Evolutionary conservation across 2,113 vertebrate genomes (phyloP), one percentile per base, ranked within the genome.

Genomic region (Alectura lathami): DNA sequence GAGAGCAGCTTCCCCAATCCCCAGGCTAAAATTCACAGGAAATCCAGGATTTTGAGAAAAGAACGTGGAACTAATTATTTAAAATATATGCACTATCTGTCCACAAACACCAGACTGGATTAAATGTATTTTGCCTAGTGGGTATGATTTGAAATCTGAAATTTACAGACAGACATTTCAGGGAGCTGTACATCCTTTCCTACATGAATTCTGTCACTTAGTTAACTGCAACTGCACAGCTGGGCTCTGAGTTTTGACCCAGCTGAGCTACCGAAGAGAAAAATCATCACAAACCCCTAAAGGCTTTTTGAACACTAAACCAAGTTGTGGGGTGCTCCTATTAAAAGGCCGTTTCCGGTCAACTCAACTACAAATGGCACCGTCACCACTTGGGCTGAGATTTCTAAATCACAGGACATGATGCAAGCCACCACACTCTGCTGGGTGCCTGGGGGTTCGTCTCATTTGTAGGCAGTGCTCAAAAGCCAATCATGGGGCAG

Each of bases 41-140:
- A 93, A 94, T 77, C 67, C 89, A 83, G 78, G 85, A 94, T 93
- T 96, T 96, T 60, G 64, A 87, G 62, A 82, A 79, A 91, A 66
- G 20, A 70, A 89, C 11, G 64, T 68, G 74, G 85, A 95, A 94
- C 87, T 88, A 88, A 85, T 89, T 95, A 89, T 89, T 95, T 95
- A 9, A 88, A 93, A 85, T 57, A 82, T 20, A 86, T 40, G 29
- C 29, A 34, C 75, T 83, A 42, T 94, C 90, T 87, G 70, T 56
- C 70, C 5, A 15, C 79, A 87, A 70, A 91, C 91, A 91, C 75
- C 68, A 74, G 84, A 80, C 17, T 42, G 82, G 84, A 91, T 94
- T 89, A 69, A 88, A 79, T 40, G 26, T 54, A 62, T 94, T 92
- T 42, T 30, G 29, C 50, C 59, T 62, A 50, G 17, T 67, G 34